Evolutionary conservation across 2,797 vertebrate genomes (phyloP), one percentile per base, ranked within the genome.

Genomic region (Oryzias dopingdopingensis): DNA sequence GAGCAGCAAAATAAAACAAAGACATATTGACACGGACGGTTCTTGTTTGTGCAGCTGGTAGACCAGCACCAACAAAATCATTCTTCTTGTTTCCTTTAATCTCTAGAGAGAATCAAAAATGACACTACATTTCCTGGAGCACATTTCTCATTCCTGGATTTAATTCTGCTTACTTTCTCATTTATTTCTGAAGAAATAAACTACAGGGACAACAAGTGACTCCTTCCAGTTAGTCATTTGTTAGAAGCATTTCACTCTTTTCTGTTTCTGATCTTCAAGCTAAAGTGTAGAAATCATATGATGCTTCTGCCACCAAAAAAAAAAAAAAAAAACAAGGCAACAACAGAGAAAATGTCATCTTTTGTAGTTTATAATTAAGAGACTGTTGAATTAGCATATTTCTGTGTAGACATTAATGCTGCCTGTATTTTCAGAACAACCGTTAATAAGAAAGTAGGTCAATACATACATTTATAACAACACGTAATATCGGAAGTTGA

Each of bases 1-100:
- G 40, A 71, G 51, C 67, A 76, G 56, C 49, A 50, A 65, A 59
- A 58, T 67, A 41, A 76, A 73, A 74, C 67, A 54, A 67, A 62
- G 69, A 65, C 63, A 49, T 22, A 72, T 60, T 67, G 49, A 49
- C 42, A 37, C 14, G 15, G 32, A 57, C 62, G 59, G 50, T 52
- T 65, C n/a, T 49, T 49, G 49, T 63, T 18, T 8, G 42, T 40
- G 42, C 29, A 10, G 26, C 56, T 14, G 49, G 32, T 17, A 61
- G 42, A 51, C 48, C 18, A 56, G 52, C 52, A 42, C 40, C 63
- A 49, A 48, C 14, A 46, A 49, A 37, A 37, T 57, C 8, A 23
- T 69, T 47, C n/a, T n/a, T 26, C 32, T 22, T 20, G 45, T 46
- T 17, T 18, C 24, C 49, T 43, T 65, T 58, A 45, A 59, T 56